phyloP scores from a whole-genome alignment of 2,888 invertebrate genomes.

The Catotricha subobsoleta region DNA sequence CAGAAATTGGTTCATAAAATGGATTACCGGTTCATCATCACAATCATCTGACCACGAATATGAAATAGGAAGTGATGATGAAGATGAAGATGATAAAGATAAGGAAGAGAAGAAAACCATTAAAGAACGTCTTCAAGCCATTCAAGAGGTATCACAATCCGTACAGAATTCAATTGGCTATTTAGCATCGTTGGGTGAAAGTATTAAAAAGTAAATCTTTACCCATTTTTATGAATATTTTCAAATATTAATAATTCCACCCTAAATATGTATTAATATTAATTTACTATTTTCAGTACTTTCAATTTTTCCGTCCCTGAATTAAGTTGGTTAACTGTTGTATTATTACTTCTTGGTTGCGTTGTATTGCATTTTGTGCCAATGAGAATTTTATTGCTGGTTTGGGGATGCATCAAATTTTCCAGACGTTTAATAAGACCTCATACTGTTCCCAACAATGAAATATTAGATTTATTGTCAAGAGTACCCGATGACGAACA shows the following conservation, averaged over 20 bases:
- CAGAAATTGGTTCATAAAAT: constrained; percentile 28
- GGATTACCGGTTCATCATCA: constrained; percentile 25
- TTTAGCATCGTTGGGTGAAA: constrained; percentile 83
- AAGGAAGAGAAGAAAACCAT: constrained; percentile 92
- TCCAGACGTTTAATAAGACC: constrained; percentile 81
- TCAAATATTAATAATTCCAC: background rate
- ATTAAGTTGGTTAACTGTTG: constrained; percentile 79
- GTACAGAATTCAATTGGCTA: constrained; percentile 93
- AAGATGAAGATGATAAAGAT: constrained; percentile 82
- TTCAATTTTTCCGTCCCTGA: constrained; percentile 96
- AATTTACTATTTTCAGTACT: constrained; percentile 42
- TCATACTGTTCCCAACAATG: constrained; percentile 92
- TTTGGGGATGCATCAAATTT: constrained; percentile 94
- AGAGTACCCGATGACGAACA: constrained; percentile 88
- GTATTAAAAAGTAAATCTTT: constrained; percentile 68
- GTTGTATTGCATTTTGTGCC: constrained; percentile 78
- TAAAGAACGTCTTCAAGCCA: constrained; percentile 81
- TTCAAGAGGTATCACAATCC: constrained; percentile 92
- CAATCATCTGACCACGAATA: constrained; percentile 43
- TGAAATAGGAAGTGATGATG: constrained; percentile 54
- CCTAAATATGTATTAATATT: background rate
- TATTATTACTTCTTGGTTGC: constrained; percentile 52
- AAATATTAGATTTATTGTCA: constrained; percentile 83
- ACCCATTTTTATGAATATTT: background rate
- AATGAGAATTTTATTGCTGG: constrained; percentile 70